These are phyloP conservation scores for Capreolus pygargus DNA, from an alignment of 2,113 vertebrate species.

Conservation along the genomic window DNA sequence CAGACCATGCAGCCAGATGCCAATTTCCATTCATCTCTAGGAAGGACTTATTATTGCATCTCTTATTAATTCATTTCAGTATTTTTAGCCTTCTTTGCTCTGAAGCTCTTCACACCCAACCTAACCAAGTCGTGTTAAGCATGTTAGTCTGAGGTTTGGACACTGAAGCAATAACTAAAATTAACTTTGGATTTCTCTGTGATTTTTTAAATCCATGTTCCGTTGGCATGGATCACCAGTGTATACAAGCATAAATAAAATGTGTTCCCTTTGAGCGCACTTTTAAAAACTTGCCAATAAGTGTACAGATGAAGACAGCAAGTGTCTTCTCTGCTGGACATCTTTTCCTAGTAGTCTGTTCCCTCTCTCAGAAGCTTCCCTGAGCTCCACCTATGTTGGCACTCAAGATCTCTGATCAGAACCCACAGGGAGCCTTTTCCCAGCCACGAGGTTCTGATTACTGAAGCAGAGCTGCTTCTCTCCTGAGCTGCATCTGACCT, in stretches of 20 bases:
- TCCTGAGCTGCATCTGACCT: slow-evolving; percentile 42
- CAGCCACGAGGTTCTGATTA: slow-evolving; percentile 2
- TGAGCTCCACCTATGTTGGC: neutral
- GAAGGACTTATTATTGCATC: neutral
- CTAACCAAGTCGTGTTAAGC: neutral
- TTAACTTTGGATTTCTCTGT: slow-evolving; percentile 68
- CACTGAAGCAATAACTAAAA: slow-evolving; percentile 62
- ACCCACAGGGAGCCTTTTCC: neutral
- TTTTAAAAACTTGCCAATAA: neutral
- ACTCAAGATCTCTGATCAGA: neutral
- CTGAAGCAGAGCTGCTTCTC: neutral
- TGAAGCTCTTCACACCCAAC: slow-evolving; percentile 59
- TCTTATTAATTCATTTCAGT: slow-evolving; percentile 40
- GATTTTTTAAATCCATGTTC: slow-evolving; percentile 71
- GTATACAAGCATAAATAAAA: slow-evolving; percentile 33
- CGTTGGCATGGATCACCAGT: slow-evolving; percentile 38
- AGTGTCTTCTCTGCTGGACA: neutral
- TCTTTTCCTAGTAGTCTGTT: neutral
- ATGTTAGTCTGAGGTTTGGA: slow-evolving; percentile 37
- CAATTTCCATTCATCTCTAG: neutral
- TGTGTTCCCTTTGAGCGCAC: neutral
- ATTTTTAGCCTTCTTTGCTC: slow-evolving; percentile 21
- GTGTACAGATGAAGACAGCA: neutral
- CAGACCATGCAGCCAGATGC: neutral
- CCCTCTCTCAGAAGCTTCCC: neutral